These are phyloP conservation scores for Psephotus haematonotus DNA, from an alignment of 2,113 vertebrate genomes.

Conservation along the genomic window DNA sequence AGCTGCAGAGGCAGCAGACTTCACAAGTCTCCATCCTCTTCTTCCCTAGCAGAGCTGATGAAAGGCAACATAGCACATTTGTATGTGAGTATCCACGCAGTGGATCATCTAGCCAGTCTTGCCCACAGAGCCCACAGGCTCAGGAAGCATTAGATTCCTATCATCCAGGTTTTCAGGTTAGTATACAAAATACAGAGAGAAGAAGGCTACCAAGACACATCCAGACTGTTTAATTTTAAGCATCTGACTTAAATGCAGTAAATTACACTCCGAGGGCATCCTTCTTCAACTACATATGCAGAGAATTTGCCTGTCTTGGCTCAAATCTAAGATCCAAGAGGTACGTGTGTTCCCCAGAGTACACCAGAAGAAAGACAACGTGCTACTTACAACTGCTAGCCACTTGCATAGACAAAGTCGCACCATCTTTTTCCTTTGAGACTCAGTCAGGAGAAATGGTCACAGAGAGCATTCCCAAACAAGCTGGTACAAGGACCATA, in stretches of 20 bases:
- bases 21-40: background rate
- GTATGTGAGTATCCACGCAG: background rate
- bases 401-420: background rate
- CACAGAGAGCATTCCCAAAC: background rate
- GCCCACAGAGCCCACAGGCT: conserved; percentile 13
- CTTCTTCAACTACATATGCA: background rate
- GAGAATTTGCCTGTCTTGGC: conserved; percentile 40
- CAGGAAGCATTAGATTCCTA: background rate
- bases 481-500: background rate
- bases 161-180: conserved; percentile 34
- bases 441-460: background rate
- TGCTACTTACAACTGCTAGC: background rate
- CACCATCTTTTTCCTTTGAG: background rate
- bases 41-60: background rate
- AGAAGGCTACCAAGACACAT: background rate
- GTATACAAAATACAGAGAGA: conserved; percentile 18
- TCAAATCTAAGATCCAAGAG: background rate
- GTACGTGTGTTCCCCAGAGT: background rate
- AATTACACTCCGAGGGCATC: conserved; percentile 11
- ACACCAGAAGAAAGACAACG: background rate
- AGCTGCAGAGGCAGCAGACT: background rate
- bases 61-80: background rate
- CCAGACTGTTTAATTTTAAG: conserved; percentile 17
- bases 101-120: background rate
- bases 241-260: background rate